These are phyloP conservation scores for Tragulus kanchil DNA, from an alignment of 2,113 vertebrate genomes.

Conservation along the genomic window DNA sequence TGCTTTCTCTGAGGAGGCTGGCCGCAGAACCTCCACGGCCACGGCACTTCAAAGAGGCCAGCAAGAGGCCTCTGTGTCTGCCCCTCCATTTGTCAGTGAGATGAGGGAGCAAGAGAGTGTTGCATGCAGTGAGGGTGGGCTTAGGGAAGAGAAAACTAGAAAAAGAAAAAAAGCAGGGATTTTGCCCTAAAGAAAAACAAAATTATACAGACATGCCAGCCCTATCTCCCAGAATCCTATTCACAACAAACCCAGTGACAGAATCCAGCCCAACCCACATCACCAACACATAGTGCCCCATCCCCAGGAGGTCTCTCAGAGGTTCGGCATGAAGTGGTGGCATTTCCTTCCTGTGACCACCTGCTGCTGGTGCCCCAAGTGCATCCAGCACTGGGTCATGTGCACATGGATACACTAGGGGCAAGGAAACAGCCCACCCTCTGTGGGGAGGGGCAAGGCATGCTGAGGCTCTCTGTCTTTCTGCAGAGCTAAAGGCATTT, in stretches of 20 bases:
- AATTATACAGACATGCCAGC: not conserved
- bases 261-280: not conserved
- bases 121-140: not conserved
- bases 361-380: not conserved
- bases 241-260: not conserved
- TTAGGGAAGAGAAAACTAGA: not conserved
- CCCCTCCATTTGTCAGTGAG: not conserved
- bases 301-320: not conserved
- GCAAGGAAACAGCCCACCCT: fast-evolving
- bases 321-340: not conserved
- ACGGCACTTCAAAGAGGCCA: not conserved
- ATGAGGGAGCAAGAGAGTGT: fast-evolving
- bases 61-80: not conserved
- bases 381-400: fast-evolving
- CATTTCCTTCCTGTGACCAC: not conserved
- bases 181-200: not conserved
- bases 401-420: fast-evolving
- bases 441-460: fast-evolving
- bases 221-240: not conserved
- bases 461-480: fast-evolving
- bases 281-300: fast-evolving
- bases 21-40: not conserved
- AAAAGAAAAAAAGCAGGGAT: not conserved
- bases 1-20: not conserved
- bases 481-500: not conserved